Percentiles rank a stretch among this genome's conserved stretches.
These are phyloP conservation scores for Acrobasis repandana DNA, from an alignment of 2,888 invertebrate species.

Conservation along the genomic window DNA sequence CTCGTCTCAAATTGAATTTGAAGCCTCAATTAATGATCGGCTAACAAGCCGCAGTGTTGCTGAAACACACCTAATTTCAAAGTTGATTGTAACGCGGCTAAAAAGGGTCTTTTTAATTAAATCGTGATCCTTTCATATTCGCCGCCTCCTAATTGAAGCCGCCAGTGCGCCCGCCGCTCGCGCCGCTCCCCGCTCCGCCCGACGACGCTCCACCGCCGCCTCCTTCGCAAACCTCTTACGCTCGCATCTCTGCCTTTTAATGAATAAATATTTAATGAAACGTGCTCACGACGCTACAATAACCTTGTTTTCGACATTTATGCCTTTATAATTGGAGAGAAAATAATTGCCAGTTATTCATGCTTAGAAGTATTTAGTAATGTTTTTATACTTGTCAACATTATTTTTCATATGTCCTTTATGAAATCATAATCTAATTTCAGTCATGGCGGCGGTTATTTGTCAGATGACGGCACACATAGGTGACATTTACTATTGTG, in stretches of 20 bases:
- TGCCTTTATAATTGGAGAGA: background rate
- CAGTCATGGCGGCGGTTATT: no score
- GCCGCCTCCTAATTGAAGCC: constrained; percentile 26
- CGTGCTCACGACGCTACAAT: background rate
- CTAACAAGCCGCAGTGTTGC: constrained; percentile 17
- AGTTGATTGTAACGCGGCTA: constrained; percentile 29
- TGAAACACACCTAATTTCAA: constrained; percentile 28
- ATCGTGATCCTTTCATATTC: constrained; percentile 36
- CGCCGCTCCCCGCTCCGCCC: background rate
- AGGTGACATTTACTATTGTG: no score
- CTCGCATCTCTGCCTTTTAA: constrained; percentile 17
- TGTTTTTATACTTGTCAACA: no score
- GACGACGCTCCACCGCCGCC: background rate
- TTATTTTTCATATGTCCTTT: no score
- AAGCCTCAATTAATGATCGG: constrained; percentile 22
- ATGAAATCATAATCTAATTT: no score
- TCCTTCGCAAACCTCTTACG: background rate
- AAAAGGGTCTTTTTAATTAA: constrained; percentile 35
- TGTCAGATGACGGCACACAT: no score
- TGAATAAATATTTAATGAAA: constrained; percentile 19
- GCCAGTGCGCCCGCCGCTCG: constrained; percentile 13
- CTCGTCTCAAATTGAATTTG: constrained; percentile 21
- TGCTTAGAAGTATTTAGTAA: no score
- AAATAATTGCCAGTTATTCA: no score
- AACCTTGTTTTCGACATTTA: constrained; percentile 1